Base-by-base conservation (phyloP, 2,888 invertebrate genomes). In the Epiblema foenella region DNA sequence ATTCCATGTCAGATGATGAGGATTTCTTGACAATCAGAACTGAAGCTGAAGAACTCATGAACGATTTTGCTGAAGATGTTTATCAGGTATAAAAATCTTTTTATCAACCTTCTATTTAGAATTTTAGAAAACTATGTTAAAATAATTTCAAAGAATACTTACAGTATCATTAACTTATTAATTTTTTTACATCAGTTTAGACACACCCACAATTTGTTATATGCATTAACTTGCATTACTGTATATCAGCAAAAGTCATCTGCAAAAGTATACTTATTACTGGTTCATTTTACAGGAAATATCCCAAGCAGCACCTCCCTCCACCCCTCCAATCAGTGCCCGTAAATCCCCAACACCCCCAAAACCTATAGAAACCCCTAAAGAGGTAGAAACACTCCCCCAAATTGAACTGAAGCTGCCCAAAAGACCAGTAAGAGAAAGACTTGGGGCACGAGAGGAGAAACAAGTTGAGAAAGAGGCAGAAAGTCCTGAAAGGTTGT, bases 1-100 rank as follows among this genome's bases (percentile, higher is more conserved):
- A 94, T 75, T 94, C 94, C 73, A 94, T 94, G 86, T 94, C 94
- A 7, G 95, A 95, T 74, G 95, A 95, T 83, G 95, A 95, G 75
- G 96, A 96, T 83, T 95, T 95, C 81, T 87, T 95, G 46, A 95
- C 95, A 84, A 93, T 96, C 39, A 94, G 95, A 75, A 95, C 95
- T 56, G 96, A 95, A 79, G 95, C 95, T 18, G 95, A 94, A 69
- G 94, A 94, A 69, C 79, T 94, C 24, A 92, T 93, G 89, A 93
- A 91, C 83, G 93, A 93, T 80, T 92, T 93, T 78, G 91, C 89
- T 71, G 94, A 93, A 76, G 93, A 94, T 85, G 90, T 90, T 1
- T 88, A 87, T 81, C 91, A 90, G 88, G 93, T 93, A 79, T 58
- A n/a, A 42, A 15, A 15, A n/a, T 15, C 2, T 15, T 42, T 15